Percentiles rank a stretch among this genome's conserved stretches.
Evolutionary conservation across 2,888 invertebrate genomes (phyloP).

Genomic region (Pandemis corylana): DNA sequence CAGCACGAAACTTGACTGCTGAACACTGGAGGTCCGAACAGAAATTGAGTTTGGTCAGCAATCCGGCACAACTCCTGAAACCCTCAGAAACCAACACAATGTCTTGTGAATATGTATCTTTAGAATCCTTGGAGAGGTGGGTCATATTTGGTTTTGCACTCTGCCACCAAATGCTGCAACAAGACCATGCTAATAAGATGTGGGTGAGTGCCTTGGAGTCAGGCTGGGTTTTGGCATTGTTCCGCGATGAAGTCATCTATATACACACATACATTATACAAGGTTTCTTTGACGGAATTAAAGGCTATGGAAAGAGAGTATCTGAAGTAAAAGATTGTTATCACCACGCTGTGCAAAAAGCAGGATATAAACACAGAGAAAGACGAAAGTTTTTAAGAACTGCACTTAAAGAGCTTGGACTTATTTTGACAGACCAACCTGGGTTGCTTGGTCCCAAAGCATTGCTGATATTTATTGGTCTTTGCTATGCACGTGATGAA

Average conservation of each 20-base stretch:
- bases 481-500: slow-evolving; percentile 98
- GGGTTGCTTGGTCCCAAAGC: slow-evolving; percentile 99
- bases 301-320: slow-evolving; percentile 96
- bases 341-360: slow-evolving; percentile 94
- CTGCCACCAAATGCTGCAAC: slow-evolving; percentile 94
- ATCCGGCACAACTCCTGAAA: slow-evolving; percentile 96
- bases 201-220: slow-evolving; percentile 97
- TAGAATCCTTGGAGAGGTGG: slow-evolving; percentile 98
- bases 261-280: slow-evolving; percentile 95
- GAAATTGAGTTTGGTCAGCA: slow-evolving; percentile 96
- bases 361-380: slow-evolving; percentile 96
- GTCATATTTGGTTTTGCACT: slow-evolving; percentile 97
- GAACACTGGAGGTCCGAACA: slow-evolving; percentile 98
- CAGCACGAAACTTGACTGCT: slow-evolving; percentile 95
- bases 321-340: slow-evolving; percentile 98
- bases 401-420: slow-evolving; percentile 96
- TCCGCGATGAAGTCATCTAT: slow-evolving; percentile 98
- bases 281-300: slow-evolving; percentile 96
- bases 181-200: slow-evolving; percentile 93
- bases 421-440: slow-evolving; percentile 98
- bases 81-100: slow-evolving; percentile 98
- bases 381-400: slow-evolving; percentile 97
- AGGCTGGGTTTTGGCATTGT: slow-evolving; percentile 97
- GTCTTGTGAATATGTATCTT: slow-evolving; percentile 98
- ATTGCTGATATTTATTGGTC: slow-evolving; percentile 97